Evolutionary conservation across 2,888 invertebrate genomes (phyloP), one percentile per base, ranked within the genome.

Genomic region (Elmis aenea): DNA sequence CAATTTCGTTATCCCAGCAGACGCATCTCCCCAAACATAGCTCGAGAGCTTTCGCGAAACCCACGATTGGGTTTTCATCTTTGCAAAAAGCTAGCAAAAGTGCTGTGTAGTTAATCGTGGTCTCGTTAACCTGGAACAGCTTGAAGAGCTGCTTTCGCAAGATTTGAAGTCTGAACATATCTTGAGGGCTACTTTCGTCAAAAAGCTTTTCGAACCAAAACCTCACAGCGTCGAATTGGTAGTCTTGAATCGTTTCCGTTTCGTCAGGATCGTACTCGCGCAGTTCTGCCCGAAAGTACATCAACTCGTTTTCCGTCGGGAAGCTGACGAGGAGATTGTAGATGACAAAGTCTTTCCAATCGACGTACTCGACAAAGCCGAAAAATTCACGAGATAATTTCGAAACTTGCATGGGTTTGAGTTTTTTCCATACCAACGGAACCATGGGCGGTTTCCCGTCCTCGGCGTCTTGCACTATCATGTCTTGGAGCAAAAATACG

Each of bases 271-370:
- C 81, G 25, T 62, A 57, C 14, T 67, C 67, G 16, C 72, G 60
- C 40, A 77, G 77, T 3, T 55, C 58, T 31, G 66, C 64, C 13
- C 77, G 71, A 5, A 71, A 46, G 9, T 66, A 55, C 23, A 81
- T 54, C 34, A 82, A 56, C 46, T 81, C 74, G 2, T 69, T 67
- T 16, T 71, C 60, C 0, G 63, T 71, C 0, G 82, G 81, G 57
- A 68, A 75, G 24, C 67, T 62, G 5, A 81, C 54, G 48, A 75
- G 70, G 16, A 80, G 57, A 53, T 75, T 76, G 52, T 73, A 74
- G 45, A 82, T 67, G 6, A 82, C 63, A 51, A 83, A 82, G 58
- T 82, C 80, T 51, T 75, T 73, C 82, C 82, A 83, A 51, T 80
- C 76, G 5, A 81, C 53, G 42, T 73, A 74, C 5, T 71, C 71